Conservation (phyloP, 2,888 invertebrate genomes). For the Poecilus cupreus region DNA sequence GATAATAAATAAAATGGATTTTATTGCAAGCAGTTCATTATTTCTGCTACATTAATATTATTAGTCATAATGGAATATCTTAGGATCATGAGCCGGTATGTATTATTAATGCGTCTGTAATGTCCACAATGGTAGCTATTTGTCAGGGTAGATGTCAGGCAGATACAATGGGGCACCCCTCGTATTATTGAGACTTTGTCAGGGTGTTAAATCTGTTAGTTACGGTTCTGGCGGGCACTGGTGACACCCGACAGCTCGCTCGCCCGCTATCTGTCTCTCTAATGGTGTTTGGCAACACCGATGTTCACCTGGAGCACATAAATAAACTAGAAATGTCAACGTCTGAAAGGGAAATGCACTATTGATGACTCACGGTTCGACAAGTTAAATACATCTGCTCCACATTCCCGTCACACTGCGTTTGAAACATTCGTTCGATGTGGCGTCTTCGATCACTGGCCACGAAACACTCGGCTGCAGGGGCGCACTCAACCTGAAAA, state of each 20-base stretch:
- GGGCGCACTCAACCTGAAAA: conserved; percentile 7
- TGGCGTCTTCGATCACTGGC: conserved; percentile 3
- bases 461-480: background rate
- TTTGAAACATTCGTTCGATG: conserved; percentile 34
- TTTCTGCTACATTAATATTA: background rate
- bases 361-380: conserved; percentile 59
- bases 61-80: background rate
- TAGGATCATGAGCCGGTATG: background rate
- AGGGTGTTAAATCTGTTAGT: conserved; percentile 43
- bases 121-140: conserved; percentile 24
- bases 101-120: conserved; percentile 21
- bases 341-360: conserved; percentile 59
- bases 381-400: conserved; percentile 60
- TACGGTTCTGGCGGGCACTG: conserved; percentile 35
- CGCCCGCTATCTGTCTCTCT: conserved; percentile 50
- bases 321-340: conserved; percentile 60
- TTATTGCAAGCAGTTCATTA: background rate
- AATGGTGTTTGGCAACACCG: conserved; percentile 59
- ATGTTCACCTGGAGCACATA: conserved; percentile 60
- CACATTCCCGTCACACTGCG: conserved; percentile 49
- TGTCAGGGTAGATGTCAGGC: conserved; percentile 27
- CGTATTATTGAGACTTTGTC: conserved; percentile 34
- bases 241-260: background rate
- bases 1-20: conserved; percentile 14
- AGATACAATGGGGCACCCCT: background rate